These are phyloP conservation scores for Diprion similis DNA, from an alignment of 1,140 invertebrate species.

Conservation along the genomic window DNA sequence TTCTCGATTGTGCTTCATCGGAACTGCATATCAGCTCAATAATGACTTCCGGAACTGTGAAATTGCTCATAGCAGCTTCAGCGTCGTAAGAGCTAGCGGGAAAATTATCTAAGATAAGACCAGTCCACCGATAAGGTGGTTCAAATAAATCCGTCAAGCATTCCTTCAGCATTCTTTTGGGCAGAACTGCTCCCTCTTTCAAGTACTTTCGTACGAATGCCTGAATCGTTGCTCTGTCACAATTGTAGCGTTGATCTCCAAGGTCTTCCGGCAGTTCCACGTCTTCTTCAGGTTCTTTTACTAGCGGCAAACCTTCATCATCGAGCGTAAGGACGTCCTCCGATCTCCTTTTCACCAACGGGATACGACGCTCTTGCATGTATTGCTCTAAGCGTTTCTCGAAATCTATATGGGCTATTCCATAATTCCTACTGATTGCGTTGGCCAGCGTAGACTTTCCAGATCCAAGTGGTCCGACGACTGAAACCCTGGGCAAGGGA, in stretches of 20 bases:
- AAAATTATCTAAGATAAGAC: conserved; percentile 66
- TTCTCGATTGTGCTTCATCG: conserved; percentile 48
- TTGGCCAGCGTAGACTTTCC: conserved; percentile 62
- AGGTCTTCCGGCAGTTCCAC: conserved; percentile 25
- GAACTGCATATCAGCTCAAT: conserved; percentile 55
- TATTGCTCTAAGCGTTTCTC: conserved; percentile 43
- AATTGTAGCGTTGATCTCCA: conserved; percentile 23
- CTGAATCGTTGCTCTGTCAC: conserved; percentile 15
- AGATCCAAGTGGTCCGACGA: conserved; percentile 61
- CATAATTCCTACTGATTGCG: conserved; percentile 61
- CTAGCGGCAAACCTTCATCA: background rate
- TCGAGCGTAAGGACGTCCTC: conserved; percentile 41
- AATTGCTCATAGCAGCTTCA: conserved; percentile 56
- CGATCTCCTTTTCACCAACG: conserved; percentile 42
- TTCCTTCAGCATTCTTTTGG: conserved; percentile 47
- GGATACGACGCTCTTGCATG: conserved; percentile 16
- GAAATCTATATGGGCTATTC: conserved; percentile 61
- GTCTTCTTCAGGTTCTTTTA: conserved; percentile 8
- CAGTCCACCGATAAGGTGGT: conserved; percentile 52
- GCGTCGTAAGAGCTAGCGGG: conserved; percentile 61
- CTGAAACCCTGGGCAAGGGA: conserved; percentile 62
- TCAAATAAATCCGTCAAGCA: conserved; percentile 57
- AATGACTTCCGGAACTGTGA: conserved; percentile 64
- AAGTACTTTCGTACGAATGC: conserved; percentile 52
- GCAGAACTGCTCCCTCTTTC: conserved; percentile 50